phyloP scores from a whole-genome alignment of 2,888 invertebrate species.

The Sarcophaga caerulescens region DNA sequence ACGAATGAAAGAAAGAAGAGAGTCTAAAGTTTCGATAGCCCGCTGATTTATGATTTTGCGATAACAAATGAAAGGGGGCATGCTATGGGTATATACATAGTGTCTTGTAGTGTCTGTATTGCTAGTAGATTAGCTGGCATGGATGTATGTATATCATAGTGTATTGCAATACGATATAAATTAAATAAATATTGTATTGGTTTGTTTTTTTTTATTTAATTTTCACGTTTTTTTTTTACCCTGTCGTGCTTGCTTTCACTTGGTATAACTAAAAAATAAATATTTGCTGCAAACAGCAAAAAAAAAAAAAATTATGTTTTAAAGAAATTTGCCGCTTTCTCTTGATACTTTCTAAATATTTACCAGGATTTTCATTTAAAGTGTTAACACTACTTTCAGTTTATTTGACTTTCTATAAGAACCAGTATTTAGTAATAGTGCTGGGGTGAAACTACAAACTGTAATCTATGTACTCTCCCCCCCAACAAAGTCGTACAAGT shows the following conservation, averaged over 20 bases:
- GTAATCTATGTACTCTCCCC: neutral
- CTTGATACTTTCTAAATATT: constrained; percentile 41
- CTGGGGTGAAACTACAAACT: neutral
- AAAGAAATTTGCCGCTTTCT: constrained; percentile 18
- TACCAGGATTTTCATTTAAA: constrained; percentile 8
- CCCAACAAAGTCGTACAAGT: neutral
- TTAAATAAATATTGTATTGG: constrained; percentile 31
- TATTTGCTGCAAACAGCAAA: neutral
- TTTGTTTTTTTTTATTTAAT: constrained; percentile 37
- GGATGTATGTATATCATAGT: constrained; percentile 3
- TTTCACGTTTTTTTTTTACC: neutral
- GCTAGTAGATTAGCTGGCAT: constrained; percentile 22
- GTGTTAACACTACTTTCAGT: neutral
- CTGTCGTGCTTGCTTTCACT: neutral
- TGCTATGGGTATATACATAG: no score
- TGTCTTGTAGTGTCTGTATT: constrained; percentile 18
- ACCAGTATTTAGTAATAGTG: no score
- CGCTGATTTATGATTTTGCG: constrained; percentile 76
- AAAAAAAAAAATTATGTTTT: neutral
- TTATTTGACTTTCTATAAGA: no score
- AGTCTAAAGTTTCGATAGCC: constrained; percentile 78
- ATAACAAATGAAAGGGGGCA: constrained; percentile 71
- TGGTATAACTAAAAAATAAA: neutral
- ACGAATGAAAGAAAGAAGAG: neutral
- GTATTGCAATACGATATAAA: constrained; percentile 11